Evolutionary conservation across 2,113 vertebrate species (phyloP).

Genomic region (Ctenodactylus gundi): DNA sequence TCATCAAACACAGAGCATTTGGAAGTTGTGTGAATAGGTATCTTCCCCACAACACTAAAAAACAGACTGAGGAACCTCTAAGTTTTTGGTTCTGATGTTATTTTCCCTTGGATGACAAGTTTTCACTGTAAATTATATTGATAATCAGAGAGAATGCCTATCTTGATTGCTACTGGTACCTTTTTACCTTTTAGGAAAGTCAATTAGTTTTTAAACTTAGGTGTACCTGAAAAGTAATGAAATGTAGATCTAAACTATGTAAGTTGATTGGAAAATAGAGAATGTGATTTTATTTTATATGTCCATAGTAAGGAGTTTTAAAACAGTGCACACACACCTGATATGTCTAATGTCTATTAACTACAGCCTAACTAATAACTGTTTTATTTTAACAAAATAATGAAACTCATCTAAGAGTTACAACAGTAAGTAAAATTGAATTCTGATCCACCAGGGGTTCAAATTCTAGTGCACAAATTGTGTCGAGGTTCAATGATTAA

Average conservation of each 20-base stretch:
- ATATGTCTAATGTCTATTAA: too few species aligned
- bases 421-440: neutral
- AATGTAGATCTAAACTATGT: neutral
- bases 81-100: neutral
- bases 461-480: conserved; percentile 47
- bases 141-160: neutral
- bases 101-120: neutral
- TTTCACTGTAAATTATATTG: neutral
- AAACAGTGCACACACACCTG: neutral
- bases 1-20: conserved; percentile 61
- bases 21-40: neutral
- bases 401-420: neutral
- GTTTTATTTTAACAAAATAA: neutral
- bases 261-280: neutral
- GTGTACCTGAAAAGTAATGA: neutral
- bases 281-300: neutral
- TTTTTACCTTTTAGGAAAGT: neutral
- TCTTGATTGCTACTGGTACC: neutral
- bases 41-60: neutral
- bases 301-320: neutral
- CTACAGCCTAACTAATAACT: too few species aligned
- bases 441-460: neutral
- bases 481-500: conserved; percentile 52
- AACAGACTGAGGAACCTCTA: neutral
- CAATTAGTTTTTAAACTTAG: neutral